Base-by-base conservation (phyloP, 2,888 invertebrate species). In the Junonia oenone region DNA sequence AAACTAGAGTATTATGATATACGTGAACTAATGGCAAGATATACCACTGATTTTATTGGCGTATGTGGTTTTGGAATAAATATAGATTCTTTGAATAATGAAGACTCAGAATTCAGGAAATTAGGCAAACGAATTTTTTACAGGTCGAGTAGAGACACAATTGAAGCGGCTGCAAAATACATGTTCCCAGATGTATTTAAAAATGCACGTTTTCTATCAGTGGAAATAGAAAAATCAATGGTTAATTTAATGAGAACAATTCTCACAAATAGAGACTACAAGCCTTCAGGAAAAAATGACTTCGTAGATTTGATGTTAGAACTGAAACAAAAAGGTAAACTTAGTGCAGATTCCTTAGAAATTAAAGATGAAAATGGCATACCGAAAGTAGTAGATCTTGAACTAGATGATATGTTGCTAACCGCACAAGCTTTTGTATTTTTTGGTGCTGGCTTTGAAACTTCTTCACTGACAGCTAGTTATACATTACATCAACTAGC, bases 391-490 rank as follows among this genome's bases (percentile, higher is more conserved):
- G 69, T 84, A 0, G 76, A 80, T 52, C 54, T 83, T 47, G 82
- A 85, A 69, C 59, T 87, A 53, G 78, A 72, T 55, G 82, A 85
- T 46, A 54, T 73, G 45, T 59, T 87, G 48, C 71, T 89, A 70
- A 77, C 77, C 9, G 85, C 89, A 2, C 89, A 88, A 73, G 80
- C 81, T 0, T 88, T 90, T 64, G 79, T 86, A 4, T 89, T 89
- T 62, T 89, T 90, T 45, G 89, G 81, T 14, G 91, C 91, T 53
- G 91, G 91, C 6, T 91, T 89, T 63, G 91, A 91, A 67, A 91
- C 91, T 2, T 91, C 91, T 0, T 91, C 91, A 0, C 84, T 87
- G 0, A 81, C 89, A 3, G 82, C 91, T 0, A 88, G 90, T 73
- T 90, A 81, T 46, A 78, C 85, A 2, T 69, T 90, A n/a, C 90